These are phyloP conservation scores for Sepioteuthis lessoniana DNA, from an alignment of 2,888 invertebrate species.

Conservation along the genomic window DNA sequence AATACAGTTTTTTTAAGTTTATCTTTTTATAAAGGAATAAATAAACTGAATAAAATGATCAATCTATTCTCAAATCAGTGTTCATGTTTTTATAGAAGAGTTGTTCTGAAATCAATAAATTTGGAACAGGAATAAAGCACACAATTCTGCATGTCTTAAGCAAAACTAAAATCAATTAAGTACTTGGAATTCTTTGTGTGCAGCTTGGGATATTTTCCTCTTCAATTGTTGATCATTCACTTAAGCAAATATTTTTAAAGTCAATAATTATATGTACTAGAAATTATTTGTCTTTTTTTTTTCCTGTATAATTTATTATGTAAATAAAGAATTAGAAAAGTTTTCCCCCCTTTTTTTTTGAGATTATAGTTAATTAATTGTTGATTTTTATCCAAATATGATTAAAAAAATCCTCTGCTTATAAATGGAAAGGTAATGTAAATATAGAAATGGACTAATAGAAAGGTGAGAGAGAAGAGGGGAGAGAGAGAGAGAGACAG, in stretches of 20 bases:
- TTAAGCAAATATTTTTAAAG: not conserved
- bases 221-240: not conserved
- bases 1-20: too few species aligned
- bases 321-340: not conserved
- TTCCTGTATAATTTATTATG: too few species aligned
- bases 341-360: not conserved
- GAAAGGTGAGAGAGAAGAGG: too few species aligned
- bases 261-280: too few species aligned
- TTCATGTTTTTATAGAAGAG: not conserved
- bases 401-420: too few species aligned
- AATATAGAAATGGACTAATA: too few species aligned
- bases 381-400: too few species aligned
- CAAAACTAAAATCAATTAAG: not conserved
- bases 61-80: not conserved
- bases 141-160: not conserved
- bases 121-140: constrained; percentile 8
- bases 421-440: too few species aligned
- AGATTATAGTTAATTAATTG: too few species aligned
- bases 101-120: not conserved
- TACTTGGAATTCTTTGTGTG: not conserved
- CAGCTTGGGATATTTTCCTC: not conserved
- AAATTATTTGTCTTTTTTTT: too few species aligned
- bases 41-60: not conserved
- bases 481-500: too few species aligned
- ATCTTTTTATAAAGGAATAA: too few species aligned